Percentiles rank a stretch among this genome's conserved stretches.
phyloP scores from a whole-genome alignment of 2,888 invertebrate genomes.

The Microdon myrmicae region DNA sequence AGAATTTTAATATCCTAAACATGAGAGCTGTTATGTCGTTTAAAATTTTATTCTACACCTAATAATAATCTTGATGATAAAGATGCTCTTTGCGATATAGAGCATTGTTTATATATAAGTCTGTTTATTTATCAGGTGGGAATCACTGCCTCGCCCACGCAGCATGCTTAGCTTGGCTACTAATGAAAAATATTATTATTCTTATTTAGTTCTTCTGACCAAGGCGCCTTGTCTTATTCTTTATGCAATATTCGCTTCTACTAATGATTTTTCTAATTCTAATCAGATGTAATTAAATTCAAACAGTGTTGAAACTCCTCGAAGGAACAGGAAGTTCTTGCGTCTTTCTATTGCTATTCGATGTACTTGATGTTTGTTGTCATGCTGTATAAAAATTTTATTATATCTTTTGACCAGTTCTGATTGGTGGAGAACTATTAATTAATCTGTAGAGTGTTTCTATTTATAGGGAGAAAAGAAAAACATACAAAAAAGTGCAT shows the following conservation, averaged over 20 bases:
- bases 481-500: conserved; percentile 47
- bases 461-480: conserved; percentile 29
- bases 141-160: conserved; percentile 37
- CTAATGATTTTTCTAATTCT: conserved; percentile 4
- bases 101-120: conserved; percentile 35
- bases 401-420: conserved; percentile 17
- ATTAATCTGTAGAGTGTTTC: conserved; percentile 31
- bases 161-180: conserved; percentile 32
- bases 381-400: conserved; percentile 6
- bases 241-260: conserved; percentile 11
- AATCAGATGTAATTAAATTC: too few species aligned
- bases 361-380: conserved; percentile 14
- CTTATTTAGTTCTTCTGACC: too few species aligned
- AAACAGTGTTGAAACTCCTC: not conserved
- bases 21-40: conserved; percentile 43
- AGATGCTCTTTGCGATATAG: conserved; percentile 41
- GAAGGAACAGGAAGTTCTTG: conserved; percentile 9
- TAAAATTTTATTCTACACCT: conserved; percentile 48
- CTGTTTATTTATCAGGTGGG: conserved; percentile 48
- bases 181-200: conserved; percentile 35
- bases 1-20: conserved; percentile 40
- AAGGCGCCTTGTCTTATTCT: too few species aligned
- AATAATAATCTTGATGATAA: conserved; percentile 51
- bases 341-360: conserved; percentile 23
- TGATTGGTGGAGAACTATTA: conserved; percentile 36